Base-by-base conservation (phyloP, 2,797 vertebrate species). In the Nannoperca obscura region DNA sequence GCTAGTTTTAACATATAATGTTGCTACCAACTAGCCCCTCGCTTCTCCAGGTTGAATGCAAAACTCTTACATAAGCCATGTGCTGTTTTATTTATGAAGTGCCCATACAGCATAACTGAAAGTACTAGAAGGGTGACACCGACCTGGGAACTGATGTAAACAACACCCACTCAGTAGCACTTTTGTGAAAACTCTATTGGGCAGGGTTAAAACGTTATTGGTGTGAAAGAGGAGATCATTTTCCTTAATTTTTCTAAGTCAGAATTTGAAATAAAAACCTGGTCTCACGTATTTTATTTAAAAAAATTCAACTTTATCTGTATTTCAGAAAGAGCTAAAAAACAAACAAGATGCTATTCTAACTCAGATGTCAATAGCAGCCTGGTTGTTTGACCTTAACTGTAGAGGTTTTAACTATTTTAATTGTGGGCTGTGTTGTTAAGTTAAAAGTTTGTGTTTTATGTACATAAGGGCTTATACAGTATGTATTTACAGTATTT, bases 341-440 rank as follows among this genome's bases (percentile, higher is more conserved):
- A 38, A 10, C 17, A 14, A 36, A 42, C 6, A 50, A 57, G 40
- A 53, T 24, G 7, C 55, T 49, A n/a, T n/a, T 30, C 24, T 52
- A 19, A 34, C 11, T 50, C 2, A 1, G 52, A n/a, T 44, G 13
- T 60, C 61, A 53, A n/a, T 27, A 34, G 9, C 20, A 60, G 55
- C 6, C 76, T 52, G 7, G 6, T 24, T 59, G 27, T 65, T 55
- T 60, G 19, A 65, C 44, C 61, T 53, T n/a, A n/a, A 14, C 12
- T 60, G 47, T 6, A 30, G 47, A 30, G 8, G 19, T 13, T 14
- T 54, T 2, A 72, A 27, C 17, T 36, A 17, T 22, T 61, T 30
- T 20, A 5, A 24, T 46, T 64, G 12, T 36, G 3, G 24, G 19
- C 36, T 54, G 14, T 34, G 24, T 14, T 62, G 12, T 22, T 40